Percentiles rank a stretch among this genome's conserved stretches.
These are phyloP conservation scores for Cephalopterus ornatus DNA, from an alignment of 2,113 vertebrate species.

Conservation along the genomic window DNA sequence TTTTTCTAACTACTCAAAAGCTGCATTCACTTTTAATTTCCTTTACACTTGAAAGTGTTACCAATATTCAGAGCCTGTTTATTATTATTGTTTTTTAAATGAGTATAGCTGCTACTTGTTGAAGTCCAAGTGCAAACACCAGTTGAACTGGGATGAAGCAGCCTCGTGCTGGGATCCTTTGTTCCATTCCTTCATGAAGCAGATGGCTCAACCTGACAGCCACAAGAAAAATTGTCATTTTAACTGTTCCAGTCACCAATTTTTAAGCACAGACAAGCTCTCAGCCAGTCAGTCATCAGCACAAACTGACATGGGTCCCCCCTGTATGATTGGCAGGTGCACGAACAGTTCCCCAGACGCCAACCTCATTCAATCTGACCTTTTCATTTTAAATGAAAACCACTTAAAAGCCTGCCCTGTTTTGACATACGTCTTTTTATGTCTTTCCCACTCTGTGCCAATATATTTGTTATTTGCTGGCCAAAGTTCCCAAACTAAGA, in stretches of 20 bases:
- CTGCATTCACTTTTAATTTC: background rate
- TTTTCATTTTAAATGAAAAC: slow-evolving; percentile 54
- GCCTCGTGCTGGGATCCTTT: background rate
- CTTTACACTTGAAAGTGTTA: background rate
- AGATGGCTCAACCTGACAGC: background rate
- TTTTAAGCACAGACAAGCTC: slow-evolving; percentile 8
- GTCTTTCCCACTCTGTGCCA: background rate
- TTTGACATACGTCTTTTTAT: slow-evolving; percentile 8
- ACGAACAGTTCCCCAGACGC: background rate
- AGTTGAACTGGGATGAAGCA: background rate
- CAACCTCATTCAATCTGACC: slow-evolving; percentile 41
- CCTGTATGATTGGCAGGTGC: background rate
- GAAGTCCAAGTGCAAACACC: background rate
- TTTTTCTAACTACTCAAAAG: background rate
- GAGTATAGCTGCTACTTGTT: background rate
- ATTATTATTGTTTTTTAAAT: background rate
- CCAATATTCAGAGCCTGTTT: background rate
- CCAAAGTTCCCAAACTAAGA: background rate
- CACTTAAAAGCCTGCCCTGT: slow-evolving; percentile 28
- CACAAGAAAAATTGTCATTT: background rate
- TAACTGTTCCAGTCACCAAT: background rate
- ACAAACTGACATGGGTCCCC: background rate
- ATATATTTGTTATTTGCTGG: background rate
- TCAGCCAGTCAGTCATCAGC: background rate
- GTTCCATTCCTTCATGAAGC: background rate